Evolutionary conservation across 2,113 vertebrate genomes (phyloP), one percentile per base, ranked within the genome.

Genomic region (Montifringilla adamsi): DNA sequence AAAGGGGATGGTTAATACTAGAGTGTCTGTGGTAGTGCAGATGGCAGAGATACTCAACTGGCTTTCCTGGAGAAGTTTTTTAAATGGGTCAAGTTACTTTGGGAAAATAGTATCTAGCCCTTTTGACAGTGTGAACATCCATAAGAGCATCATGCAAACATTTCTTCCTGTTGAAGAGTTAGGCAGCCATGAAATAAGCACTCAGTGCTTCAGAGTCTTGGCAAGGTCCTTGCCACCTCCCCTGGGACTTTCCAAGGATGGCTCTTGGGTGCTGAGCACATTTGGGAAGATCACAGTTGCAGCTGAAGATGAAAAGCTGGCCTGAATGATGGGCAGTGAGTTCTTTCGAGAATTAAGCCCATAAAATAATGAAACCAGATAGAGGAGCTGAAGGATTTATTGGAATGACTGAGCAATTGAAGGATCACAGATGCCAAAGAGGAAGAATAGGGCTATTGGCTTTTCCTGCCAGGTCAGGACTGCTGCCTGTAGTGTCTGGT

Each of bases 311-410:
- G 49, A 81, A 85, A 91, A 83, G 14, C 53, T 91, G 62, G 16
- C 31, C 66, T 89, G 84, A 89, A 84, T 89, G 59, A 92, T 58
- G 30, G 46, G 39, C 66, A 79, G 37, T 28, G 52, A 91, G 35
- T 59, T 79, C 70, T 94, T 88, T 33, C 30, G 49, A 89, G 76
- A 87, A 62, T 64, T 63, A 70, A 81, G n/a, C 37, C 85, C 39
- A 56, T 86, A 26, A 86, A 77, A 20, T 18, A 35, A 41, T 31
- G 59, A 75, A 86, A 93, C 44, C 56, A 84, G 52, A 60, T 28
- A 86, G 68, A 86, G 35, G 49, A 88, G 79, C 66, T 95, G 93
- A 96, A 87, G 49, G 94, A 96, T 95, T 95, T 97, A 94, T 94
- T 95, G 85, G 86, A 80, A 72, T 82, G 68, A 81, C 64, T 56